Evolutionary conservation across 2,888 invertebrate species (phyloP), one percentile per base, ranked within the genome.

Genomic region (Pharmacophagus antenor): DNA sequence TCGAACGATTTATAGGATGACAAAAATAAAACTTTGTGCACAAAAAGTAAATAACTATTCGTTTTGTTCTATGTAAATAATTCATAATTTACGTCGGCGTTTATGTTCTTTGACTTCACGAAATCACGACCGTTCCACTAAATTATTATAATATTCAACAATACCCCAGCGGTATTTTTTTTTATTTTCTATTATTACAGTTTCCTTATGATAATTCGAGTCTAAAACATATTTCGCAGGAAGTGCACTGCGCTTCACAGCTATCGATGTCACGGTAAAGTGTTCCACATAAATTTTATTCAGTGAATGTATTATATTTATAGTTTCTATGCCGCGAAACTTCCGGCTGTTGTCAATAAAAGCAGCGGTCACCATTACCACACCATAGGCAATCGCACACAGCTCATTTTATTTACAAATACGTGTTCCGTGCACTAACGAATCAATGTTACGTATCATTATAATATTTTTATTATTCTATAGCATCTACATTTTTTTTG

Each of bases 241-340:
- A 61, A 56, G 58, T 74, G 71, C 71, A 74, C 61, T 61, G 61
- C 70, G 69, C 69, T 69, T 72, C 70, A 63, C 76, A 77, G 77
- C 72, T 79, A 79, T 71, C 67, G 67, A 77, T 74, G 78, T 74
- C 72, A 67, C 64, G 46, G 63, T 66, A 62, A 67, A 68, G 61
- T 77, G 81, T 76, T 77, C 81, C 71, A 82, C 70, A 78, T 80
- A 72, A 78, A 76, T 77, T 68, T 56, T 62, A 67, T 62, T 64
- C 63, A 53, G 60, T 67, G 61, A 65, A 64, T 68, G 66, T 61
- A 65, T 62, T 68, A 66, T 61, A 65, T 62, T 68, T 72, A 72
- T 69, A 71, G 72, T 75, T 79, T 76, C 75, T 82, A 77, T 79
- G 80, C 73, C 79, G 76, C 67, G 65, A 73, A 72, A 77, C 82